Evolutionary conservation across 1,140 invertebrate genomes (phyloP).

Genomic region (Drosophila persimilis): DNA sequence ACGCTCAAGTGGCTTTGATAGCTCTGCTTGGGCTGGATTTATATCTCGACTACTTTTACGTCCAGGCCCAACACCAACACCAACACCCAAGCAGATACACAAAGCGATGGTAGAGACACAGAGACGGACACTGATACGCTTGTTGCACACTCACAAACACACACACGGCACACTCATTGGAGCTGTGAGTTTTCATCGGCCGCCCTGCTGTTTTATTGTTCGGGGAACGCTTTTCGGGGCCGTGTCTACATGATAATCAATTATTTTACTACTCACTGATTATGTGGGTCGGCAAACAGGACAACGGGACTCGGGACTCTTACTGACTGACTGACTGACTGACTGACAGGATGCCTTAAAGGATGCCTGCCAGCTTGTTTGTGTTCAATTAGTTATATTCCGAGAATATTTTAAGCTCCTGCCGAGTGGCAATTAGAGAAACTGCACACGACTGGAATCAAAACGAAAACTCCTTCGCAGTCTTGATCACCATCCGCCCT

Average conservation of each 20-base stretch:
- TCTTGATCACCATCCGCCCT: neutral
- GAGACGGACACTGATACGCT: constrained; percentile 14
- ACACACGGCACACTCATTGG: constrained; percentile 9
- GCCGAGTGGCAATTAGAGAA: constrained; percentile 20
- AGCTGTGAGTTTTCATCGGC: constrained; percentile 56
- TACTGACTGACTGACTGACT: neutral
- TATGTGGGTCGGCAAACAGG: constrained; percentile 72
- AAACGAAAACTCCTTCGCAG: neutral
- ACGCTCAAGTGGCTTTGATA: constrained; percentile 68
- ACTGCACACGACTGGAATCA: constrained; percentile 27
- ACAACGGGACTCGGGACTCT: constrained; percentile 1
- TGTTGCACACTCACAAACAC: constrained; percentile 29
- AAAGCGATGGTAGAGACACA: constrained; percentile 19
- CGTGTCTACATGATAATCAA: constrained; percentile 75
- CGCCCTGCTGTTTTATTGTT: constrained; percentile 50
- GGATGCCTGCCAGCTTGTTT: constrained; percentile 37
- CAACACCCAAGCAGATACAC: constrained; percentile 4
- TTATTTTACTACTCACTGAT: constrained; percentile 77
- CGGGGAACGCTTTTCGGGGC: constrained; percentile 32
- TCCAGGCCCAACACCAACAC: constrained; percentile 33
- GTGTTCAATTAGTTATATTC: constrained; percentile 49
- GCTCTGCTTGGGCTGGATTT: constrained; percentile 32
- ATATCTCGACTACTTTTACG: constrained; percentile 53
- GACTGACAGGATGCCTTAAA: neutral
- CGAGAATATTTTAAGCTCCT: constrained; percentile 11